phyloP scores from a whole-genome alignment of 2,797 vertebrate species.

The Microctenopoma lineatum region DNA sequence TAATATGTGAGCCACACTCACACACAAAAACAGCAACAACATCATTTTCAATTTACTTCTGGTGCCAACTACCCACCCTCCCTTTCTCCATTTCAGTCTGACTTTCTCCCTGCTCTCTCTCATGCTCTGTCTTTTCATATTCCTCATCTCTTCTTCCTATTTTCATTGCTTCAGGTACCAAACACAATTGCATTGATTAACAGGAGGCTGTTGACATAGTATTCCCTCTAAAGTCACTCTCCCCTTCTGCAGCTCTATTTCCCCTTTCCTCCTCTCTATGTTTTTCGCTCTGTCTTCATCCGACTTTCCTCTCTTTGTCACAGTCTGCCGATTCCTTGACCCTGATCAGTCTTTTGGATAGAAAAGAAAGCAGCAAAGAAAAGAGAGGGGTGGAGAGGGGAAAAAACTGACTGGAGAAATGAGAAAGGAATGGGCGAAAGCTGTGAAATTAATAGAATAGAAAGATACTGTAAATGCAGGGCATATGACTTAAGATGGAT shows the following conservation, averaged over 20 bases:
- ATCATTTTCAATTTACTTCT: slow-evolving; percentile 86
- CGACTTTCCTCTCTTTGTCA: slow-evolving; percentile 53
- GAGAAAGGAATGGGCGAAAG: slow-evolving; percentile 33
- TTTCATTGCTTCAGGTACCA: slow-evolving; percentile 77
- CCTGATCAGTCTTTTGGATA: slow-evolving; percentile 73
- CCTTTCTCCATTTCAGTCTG: slow-evolving; percentile 63
- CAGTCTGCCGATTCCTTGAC: slow-evolving; percentile 74
- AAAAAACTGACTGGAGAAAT: slow-evolving; percentile 54
- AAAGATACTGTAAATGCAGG: slow-evolving; percentile 41
- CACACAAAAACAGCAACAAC: slow-evolving; percentile 60
- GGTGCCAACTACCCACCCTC: slow-evolving; percentile 76
- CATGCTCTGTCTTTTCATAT: slow-evolving; percentile 61
- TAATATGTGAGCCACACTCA: slow-evolving; percentile 60
- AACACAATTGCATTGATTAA: slow-evolving; percentile 82
- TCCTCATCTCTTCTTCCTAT: slow-evolving; percentile 69
- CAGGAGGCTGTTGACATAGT: slow-evolving; percentile 73
- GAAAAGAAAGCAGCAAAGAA: slow-evolving; percentile 43
- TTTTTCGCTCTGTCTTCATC: slow-evolving; percentile 55
- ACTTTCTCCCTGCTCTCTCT: slow-evolving; percentile 57
- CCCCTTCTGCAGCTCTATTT: slow-evolving; percentile 32
- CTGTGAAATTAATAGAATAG: slow-evolving; percentile 36
- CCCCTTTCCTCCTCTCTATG: slow-evolving; percentile 34
- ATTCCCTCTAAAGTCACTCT: slow-evolving; percentile 69
- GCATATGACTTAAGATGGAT: slow-evolving; percentile 18
- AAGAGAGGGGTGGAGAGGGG: slow-evolving; percentile 15